Evolutionary conservation across 2,113 vertebrate species (phyloP), one percentile per base, ranked within the genome.

Genomic region (Nycticryphes semicollaris): DNA sequence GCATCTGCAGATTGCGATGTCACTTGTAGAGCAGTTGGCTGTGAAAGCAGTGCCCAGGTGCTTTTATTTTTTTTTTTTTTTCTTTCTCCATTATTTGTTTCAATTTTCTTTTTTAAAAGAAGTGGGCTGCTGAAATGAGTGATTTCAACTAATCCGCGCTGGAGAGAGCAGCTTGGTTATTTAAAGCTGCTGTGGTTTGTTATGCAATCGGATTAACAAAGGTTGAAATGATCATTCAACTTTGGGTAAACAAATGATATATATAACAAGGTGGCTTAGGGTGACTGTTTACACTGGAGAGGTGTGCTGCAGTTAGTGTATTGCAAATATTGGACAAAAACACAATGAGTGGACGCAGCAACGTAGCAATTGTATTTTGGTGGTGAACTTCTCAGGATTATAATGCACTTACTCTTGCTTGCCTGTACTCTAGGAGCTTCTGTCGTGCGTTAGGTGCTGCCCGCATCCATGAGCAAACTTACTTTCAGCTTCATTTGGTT

Each of bases 151-250:
- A 8, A 80, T 73, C 37, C 1, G 1, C 0, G 3, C 59, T 0
- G 4, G 73, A 77, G 88, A 76, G 67, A 75, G 67, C 84, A 53
- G 85, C 53, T 33, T 89, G 76, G 94, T 93, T 96, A 80, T 91
- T 93, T 91, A 77, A 60, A 67, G 87, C 84, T 78, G 91, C 77
- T 90, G 72, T 63, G 24, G 72, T 93, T 96, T 70, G 85, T 96
- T 96, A 92, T 33, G 68, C 90, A 97, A 93, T 91, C 84, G 48
- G 87, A 88, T 95, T 97, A 97, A 72, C 75, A 84, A 51, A 95
- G 91, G 85, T 92, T 95, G 91, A 94, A 92, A 84, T 79, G 90
- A 89, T 95, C 81, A 30, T 83, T 95, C 60, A 93, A 30, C 87
- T 90, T 73, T 35, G 76, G 37, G 82, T 86, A 94, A 94, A 93